Conservation (phyloP, 1,140 invertebrate species). For the Drosophila bocki region DNA sequence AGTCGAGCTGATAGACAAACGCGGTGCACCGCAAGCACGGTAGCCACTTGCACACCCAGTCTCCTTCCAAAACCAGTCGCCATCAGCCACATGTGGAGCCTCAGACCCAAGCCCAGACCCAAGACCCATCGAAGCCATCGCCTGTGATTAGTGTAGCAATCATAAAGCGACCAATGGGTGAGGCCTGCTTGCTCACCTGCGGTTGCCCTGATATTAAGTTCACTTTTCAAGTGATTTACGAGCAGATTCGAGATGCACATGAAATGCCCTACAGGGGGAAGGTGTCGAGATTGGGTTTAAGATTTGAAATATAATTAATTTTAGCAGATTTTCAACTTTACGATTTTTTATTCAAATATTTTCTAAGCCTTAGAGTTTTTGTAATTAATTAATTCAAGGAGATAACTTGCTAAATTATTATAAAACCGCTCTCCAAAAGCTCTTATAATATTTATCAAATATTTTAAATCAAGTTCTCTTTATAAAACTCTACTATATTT, state of each 20-base stretch:
- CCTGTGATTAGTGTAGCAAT: constrained; percentile 74
- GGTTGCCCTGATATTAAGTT: constrained; percentile 57
- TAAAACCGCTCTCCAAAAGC: too few species aligned
- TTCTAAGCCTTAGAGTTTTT: background rate
- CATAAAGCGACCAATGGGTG: constrained; percentile 70
- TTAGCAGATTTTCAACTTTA: too few species aligned
- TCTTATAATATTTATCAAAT: background rate
- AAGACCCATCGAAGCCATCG: constrained; percentile 47
- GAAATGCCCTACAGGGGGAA: background rate
- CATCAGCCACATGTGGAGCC: constrained; percentile 20
- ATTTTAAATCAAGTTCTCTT: background rate
- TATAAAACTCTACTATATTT: background rate
- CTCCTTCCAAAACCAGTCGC: constrained; percentile 17
- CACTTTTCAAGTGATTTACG: constrained; percentile 61
- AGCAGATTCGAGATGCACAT: constrained; percentile 13
- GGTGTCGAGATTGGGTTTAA: background rate
- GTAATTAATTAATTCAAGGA: too few species aligned
- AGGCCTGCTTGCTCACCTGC: constrained; percentile 40
- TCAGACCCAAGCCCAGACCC: background rate
- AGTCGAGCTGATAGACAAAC: constrained; percentile 46
- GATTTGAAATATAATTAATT: background rate
- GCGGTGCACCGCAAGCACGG: constrained; percentile 46
- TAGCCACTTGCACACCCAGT: constrained; percentile 35
- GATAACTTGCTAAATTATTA: too few species aligned
- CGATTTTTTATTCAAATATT: background rate